Evolutionary conservation across 2,888 invertebrate genomes (phyloP).

Genomic region (Lepidocyrtinus sp.): DNA sequence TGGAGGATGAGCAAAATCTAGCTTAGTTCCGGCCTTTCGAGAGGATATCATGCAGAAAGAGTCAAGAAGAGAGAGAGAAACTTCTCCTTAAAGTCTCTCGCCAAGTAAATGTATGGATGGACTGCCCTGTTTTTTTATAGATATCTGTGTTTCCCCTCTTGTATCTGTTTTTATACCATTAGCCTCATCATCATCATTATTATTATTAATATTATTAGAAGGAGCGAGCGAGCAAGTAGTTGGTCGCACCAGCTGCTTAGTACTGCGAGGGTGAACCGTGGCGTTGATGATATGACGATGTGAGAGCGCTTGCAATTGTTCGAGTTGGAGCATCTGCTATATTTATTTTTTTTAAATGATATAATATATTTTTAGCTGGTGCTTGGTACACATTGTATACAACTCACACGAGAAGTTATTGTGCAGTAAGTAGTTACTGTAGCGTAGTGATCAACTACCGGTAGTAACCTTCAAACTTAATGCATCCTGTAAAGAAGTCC

Average conservation of each 20-base stretch:
- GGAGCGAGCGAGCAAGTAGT: background rate
- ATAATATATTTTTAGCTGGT: background rate
- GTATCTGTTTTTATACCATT: background rate
- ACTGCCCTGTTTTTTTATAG: background rate
- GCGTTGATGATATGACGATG: background rate
- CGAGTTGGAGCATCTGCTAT: constrained; percentile 11
- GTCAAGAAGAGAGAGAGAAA: constrained; percentile 24
- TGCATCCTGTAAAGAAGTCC: constrained; percentile 39
- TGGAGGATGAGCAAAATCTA: constrained; percentile 63
- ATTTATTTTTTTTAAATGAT: background rate
- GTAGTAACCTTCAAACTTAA: constrained; percentile 55
- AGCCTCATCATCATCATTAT: background rate
- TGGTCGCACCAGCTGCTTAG: background rate
- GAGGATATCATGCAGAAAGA: constrained; percentile 54
- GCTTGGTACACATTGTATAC: background rate
- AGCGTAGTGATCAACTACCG: constrained; percentile 54
- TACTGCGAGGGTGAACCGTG: background rate
- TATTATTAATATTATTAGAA: background rate
- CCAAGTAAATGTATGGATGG: background rate
- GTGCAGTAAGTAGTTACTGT: constrained; percentile 32
- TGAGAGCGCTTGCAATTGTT: constrained; percentile 8
- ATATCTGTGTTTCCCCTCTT: background rate
- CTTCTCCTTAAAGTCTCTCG: background rate
- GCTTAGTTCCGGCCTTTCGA: constrained; percentile 62
- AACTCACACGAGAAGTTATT: too few relatives aligned